Evolutionary conservation across 2,113 vertebrate genomes (phyloP), one percentile per base, ranked within the genome.

Genomic region (Leptosomus discolor): DNA sequence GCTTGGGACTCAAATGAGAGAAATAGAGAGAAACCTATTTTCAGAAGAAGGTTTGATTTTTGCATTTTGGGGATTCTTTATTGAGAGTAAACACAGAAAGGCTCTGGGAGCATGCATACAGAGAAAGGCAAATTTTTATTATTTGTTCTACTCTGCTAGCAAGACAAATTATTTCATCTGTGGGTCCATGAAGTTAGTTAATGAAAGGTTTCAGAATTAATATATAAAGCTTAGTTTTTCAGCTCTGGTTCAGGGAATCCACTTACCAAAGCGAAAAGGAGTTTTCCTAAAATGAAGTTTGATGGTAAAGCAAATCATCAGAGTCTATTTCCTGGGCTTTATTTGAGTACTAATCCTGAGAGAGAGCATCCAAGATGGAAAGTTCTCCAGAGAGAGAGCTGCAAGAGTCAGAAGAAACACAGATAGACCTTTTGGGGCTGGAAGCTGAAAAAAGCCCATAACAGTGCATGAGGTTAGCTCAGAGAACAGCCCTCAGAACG

Each of bases 131-230:
- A 65, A 54, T 69, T 91, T 74, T 77, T 92, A 41, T 73, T 90
- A 50, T 79, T 88, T 76, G n/a, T 88, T 93, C 85, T 69, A 54
- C n/a, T 85, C 75, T 88, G 37, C 45, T 90, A 88, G 50, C 32
- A 96, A 88, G 57, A 96, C 64, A 90, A 95, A 87, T 48, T 70
- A 56, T 26, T 67, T 94, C 46, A 89, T 78, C 46, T 86, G 63
- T 20, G 85, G 37, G 77, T 61, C 39, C 37, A 60, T 60, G 37
- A 93, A 85, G 26, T 79, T 90, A 92, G 48, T 51, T 95, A 88
- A 94, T 88, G 48, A 92, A 82, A 9, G 27, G 24, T 54, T 90
- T 85, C 8, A 2, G 64, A 92, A 89, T 74, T 91, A 88, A 77
- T 73, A 79, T 41, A 71, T 50, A 69, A 80, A 74, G 43, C 34